Base-by-base conservation (phyloP, 2,113 vertebrate genomes). In the Macrotis lagotis region DNA sequence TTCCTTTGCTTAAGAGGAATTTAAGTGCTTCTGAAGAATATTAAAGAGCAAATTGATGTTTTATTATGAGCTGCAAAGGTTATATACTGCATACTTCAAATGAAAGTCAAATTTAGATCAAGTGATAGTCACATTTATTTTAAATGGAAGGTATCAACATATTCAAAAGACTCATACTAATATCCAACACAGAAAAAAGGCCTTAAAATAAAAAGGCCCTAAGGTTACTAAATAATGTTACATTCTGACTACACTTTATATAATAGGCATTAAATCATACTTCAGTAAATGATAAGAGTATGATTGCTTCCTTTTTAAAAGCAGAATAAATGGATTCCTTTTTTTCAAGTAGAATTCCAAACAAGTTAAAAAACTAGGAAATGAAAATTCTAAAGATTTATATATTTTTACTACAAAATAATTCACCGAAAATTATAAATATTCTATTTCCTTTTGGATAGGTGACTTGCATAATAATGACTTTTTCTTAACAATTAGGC, bases 21-120 rank as follows among this genome's bases (percentile, higher is more conserved):
- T 89, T 50, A 25, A 94, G 44, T 92, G 49, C 90, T 89, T 83
- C 37, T 83, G 37, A 94, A 92, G 24, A 14, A 49, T 26, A 44
- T 92, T 90, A 16, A 48, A 92, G 8, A 52, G 24, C 26, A 92
- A 94, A 90, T 19, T 93, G 51, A 51, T 92, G 90, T 91, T 94
- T 89, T 49, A 90, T 48, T 88, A 0, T 53, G 24, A 94, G 19
- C 59, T 89, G 12, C 51, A 51, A 93, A 90, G 93, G 11, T 31
- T 88, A 66, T n/a, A 44, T 49, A 93, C 88, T 25, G 91, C 24
- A 59, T 89, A 94, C 59, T 92, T 92, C 44, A 96, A 93, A 95
- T 48, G 50, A 88, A 88, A 93, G 48, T 90, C 51, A 91, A 59
- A 52, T 90, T 93, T 66, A 90, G 51, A 94, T 50, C 59, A 59